These are phyloP conservation scores for Psittacula derbiana DNA, from an alignment of 2,797 vertebrate genomes.

Conservation along the genomic window DNA sequence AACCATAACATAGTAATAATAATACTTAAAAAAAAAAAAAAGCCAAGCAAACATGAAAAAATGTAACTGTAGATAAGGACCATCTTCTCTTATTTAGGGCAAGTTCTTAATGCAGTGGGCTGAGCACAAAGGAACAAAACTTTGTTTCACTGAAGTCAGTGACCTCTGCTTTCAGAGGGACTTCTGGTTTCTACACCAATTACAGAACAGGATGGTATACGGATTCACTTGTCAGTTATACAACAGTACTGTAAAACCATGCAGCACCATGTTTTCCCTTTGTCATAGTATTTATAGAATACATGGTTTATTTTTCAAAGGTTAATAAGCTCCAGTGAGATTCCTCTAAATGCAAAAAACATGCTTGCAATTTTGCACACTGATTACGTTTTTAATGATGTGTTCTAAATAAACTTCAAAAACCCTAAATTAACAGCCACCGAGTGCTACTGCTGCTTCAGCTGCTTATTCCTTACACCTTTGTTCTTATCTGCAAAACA, in stretches of 20 bases:
- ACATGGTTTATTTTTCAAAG: background rate
- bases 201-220: background rate
- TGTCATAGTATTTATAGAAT: background rate
- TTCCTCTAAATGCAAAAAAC: background rate
- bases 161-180: background rate
- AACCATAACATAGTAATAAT: background rate
- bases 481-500: background rate
- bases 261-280: background rate
- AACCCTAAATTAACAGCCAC: background rate
- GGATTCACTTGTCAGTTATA: background rate
- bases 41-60: background rate
- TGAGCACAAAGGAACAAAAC: background rate
- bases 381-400: background rate
- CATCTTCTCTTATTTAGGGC: background rate
- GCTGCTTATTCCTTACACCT: background rate
- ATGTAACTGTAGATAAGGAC: background rate
- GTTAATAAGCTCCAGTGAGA: constrained; percentile 31
- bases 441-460: background rate
- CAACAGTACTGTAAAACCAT: background rate
- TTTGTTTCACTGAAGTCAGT: background rate
- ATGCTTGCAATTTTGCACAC: background rate
- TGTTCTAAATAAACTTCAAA: constrained; percentile 34
- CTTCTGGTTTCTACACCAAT: background rate
- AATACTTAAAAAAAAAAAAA: background rate
- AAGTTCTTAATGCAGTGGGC: background rate